Evolutionary conservation across 2,113 vertebrate species (phyloP), one percentile per base, ranked within the genome.

Genomic region (Girardinichthys multiradiatus): DNA sequence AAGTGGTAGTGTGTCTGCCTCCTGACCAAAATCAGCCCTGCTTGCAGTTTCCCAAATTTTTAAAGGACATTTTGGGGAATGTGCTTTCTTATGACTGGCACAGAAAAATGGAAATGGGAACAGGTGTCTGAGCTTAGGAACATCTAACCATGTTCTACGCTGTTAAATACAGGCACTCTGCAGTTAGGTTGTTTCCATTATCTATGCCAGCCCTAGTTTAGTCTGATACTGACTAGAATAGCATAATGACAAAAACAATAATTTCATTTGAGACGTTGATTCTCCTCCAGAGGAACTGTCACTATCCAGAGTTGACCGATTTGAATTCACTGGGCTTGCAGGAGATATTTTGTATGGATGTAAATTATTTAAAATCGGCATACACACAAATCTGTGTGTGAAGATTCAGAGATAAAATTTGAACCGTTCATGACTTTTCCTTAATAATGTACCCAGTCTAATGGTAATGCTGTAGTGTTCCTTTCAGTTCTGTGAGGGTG

Each of bases 311-410:
- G 70, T 85, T 83, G 82, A 78, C 64, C 90, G 82, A 78, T 65
- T 91, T 90, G 80, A 90, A 89, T 91, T 93, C 82, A 89, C 86
- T 82, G 88, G 86, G 92, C 90, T 89, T 86, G 94, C 94, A 93
- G 93, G 92, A 94, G 95, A 94, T 90, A 91, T 93, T 95, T 95
- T 95, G 94, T 95, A 92, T 92, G 95, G 93, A 95, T 94, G 94
- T 94, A 64, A 80, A 26, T 45, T 42, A 15, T 74, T 67, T 48
- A 19, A 4, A 73, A 72, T 77, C 70, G 83, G 72, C 74, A 76
- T 74, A 83, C 60, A 88, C 77, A 84, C 79, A 54, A 54, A 54
- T 7, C 48, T 8, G 79, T 70, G 59, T 80, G 61, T 90, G 93
- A 90, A 91, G 92, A 86, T 61, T 91, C 80, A 85, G 92, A 90